Base-by-base conservation (phyloP, 2,888 invertebrate species). In the Scaptomyza tumidula region DNA sequence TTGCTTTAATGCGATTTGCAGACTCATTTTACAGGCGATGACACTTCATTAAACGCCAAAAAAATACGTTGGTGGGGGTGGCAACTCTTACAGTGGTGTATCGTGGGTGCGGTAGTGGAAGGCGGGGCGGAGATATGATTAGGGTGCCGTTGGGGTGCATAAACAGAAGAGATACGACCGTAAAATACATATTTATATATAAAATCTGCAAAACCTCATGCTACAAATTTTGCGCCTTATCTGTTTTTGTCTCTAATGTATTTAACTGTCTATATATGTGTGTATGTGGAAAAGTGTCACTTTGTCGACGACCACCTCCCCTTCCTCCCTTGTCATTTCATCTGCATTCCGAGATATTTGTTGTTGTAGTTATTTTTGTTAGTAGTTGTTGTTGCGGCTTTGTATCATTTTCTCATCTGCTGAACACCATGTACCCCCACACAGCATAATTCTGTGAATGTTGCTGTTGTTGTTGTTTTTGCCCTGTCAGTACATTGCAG, bases 21-120 rank as follows among this genome's bases (percentile, higher is more conserved):
- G 87, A 86, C 89, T 86, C 87, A 89, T 89, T 89, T 88, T 89
- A 88, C 88, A 87, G 88, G 80, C 89, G 87, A 88, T 89, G 87
- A 88, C 87, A 88, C 87, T 88, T 88, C 89, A 88, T 88, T 88
- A 89, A 86, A 87, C 74, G 86, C 69, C 78, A 80, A 86, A 79
- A 67, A 72, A 41, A 4, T n/a, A 13, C 14, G 24, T 24, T 24
- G 7, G 14, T 9, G 86, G 66, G 80, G 83, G 72, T 75, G 85
- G 73, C 44, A 58, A 31, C 37, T 37, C 37, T n/a, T 1, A 6
- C 37, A n/a, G n/a, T 10, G 14, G 13, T 3, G 39, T 66, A 43
- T 33, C 14, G 60, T 62, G 43, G 14, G 57, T 60, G 43, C 39
- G 46, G 37, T 27, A 59, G 52, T 13, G 16, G 31, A 33, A 6